A percentile compares a stretch with the other conserved stretches of the same genome.
Evolutionary conservation across 2,113 vertebrate genomes (phyloP).

Genomic region (Connochaetes taurinus): DNA sequence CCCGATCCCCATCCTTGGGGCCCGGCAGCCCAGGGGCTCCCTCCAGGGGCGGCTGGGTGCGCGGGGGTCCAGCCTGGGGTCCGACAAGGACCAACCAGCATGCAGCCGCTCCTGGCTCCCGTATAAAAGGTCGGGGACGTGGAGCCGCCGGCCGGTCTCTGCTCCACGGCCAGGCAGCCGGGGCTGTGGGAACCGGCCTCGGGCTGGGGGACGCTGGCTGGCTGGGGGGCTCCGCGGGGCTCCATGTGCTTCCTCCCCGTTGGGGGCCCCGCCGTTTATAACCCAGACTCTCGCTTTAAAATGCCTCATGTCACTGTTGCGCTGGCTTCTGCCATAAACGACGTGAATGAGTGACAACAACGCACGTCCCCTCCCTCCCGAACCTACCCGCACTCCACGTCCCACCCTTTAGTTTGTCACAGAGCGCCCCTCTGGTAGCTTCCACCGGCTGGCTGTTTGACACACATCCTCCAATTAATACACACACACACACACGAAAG

Average conservation of each 20-base stretch:
- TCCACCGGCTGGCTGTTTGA: neutral
- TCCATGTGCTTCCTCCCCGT: neutral
- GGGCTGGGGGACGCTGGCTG: neutral
- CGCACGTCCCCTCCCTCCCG: neutral
- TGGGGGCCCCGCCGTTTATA: no score
- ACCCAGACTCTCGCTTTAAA: neutral
- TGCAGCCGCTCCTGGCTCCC: neutral
- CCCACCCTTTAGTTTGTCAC: neutral
- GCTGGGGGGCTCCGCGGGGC: fast-evolving
- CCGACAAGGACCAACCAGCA: neutral
- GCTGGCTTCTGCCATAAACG: neutral
- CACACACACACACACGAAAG: neutral
- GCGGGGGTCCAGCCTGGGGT: neutral
- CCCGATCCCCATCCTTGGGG: neutral
- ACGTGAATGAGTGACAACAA: neutral
- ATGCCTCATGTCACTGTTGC: neutral
- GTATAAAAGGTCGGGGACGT: fast-evolving
- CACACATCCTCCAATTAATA: neutral
- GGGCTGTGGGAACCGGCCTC: neutral
- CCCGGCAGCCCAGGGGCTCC: neutral
- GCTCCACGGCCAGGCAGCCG: neutral
- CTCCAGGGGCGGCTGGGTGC: neutral
- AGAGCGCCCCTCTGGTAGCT: neutral
- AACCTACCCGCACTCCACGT: fast-evolving
- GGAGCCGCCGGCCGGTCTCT: neutral